These are phyloP conservation scores for Microctonus hyperodae DNA, from an alignment of 2,888 invertebrate genomes.

Conservation along the genomic window DNA sequence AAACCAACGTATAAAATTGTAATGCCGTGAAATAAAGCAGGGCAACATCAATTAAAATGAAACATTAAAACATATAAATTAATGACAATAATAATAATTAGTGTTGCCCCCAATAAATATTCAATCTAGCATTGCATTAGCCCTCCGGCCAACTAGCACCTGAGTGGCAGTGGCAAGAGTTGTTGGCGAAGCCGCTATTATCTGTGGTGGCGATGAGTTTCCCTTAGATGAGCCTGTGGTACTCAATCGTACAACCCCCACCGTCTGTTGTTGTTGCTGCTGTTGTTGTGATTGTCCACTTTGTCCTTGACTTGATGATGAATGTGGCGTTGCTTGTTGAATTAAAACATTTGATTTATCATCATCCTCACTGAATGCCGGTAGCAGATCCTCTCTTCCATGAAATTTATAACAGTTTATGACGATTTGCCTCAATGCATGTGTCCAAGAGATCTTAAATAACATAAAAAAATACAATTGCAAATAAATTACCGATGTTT, in stretches of 20 bases:
- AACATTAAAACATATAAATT: conserved; percentile 37
- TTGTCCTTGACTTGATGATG: conserved; percentile 50
- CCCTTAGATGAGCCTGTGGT: conserved; percentile 62
- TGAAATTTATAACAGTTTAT: conserved; percentile 99
- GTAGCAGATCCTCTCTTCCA: conserved; percentile 92
- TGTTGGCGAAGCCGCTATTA: conserved; percentile 60
- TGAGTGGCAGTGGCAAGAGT: conserved; percentile 62
- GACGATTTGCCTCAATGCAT: conserved; percentile 94
- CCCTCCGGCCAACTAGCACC: conserved; percentile 56
- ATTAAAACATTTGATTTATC: conserved; percentile 74
- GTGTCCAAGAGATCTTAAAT: conserved; percentile 94
- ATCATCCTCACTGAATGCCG: conserved; percentile 92
- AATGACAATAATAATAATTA: conserved; percentile 33
- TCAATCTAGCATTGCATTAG: conserved; percentile 35
- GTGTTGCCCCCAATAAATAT: conserved; percentile 34
- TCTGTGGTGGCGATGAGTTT: conserved; percentile 63
- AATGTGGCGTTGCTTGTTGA: conserved; percentile 65
- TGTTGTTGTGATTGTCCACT: conserved; percentile 39
- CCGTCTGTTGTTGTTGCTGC: conserved; percentile 58
- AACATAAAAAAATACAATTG: neutral
- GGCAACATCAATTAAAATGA: conserved; percentile 30
- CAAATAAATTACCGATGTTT: neutral
- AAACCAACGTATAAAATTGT: conserved; percentile 36
- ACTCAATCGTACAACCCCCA: conserved; percentile 61
- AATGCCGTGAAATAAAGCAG: conserved; percentile 37